Percentiles rank a stretch among this genome's conserved stretches.
Conservation (phyloP, 2,888 invertebrate species). For the Zele albiditarsus region DNA sequence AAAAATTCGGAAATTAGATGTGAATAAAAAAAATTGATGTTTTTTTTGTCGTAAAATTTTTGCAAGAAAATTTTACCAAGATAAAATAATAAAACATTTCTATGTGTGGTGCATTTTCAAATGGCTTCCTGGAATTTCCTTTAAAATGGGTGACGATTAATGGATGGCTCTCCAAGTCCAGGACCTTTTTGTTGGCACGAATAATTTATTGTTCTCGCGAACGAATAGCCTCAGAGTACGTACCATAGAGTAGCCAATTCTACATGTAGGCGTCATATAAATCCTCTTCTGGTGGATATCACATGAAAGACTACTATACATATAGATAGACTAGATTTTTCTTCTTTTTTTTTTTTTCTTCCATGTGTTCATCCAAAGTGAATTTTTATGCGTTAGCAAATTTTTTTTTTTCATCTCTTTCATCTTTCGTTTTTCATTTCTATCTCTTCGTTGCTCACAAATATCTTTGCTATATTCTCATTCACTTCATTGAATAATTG, state of each 20-base stretch:
- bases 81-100: constrained; percentile 21
- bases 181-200: constrained; percentile 42
- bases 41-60: too few species aligned
- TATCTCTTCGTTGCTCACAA: not conserved
- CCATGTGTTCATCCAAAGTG: not conserved
- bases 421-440: not conserved
- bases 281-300: constrained; percentile 41
- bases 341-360: constrained; percentile 14
- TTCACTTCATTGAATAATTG: too few species aligned
- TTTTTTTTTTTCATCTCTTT: not conserved
- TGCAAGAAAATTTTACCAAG: not conserved
- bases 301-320: constrained; percentile 3
- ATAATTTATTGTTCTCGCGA: constrained; percentile 49
- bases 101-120: constrained; percentile 15
- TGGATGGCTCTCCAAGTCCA: constrained; percentile 43
- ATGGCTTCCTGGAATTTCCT: constrained; percentile 29
- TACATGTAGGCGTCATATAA: constrained; percentile 50
- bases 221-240: constrained; percentile 40
- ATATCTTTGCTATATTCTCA: too few species aligned
- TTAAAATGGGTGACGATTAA: constrained; percentile 59
- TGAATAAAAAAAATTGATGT: too few species aligned
- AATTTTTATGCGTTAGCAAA: not conserved
- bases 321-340: constrained; percentile 20
- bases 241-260: constrained; percentile 50
- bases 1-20: too few species aligned